phyloP scores from a whole-genome alignment of 2,113 vertebrate species.

The Anoplopoma fimbria region DNA sequence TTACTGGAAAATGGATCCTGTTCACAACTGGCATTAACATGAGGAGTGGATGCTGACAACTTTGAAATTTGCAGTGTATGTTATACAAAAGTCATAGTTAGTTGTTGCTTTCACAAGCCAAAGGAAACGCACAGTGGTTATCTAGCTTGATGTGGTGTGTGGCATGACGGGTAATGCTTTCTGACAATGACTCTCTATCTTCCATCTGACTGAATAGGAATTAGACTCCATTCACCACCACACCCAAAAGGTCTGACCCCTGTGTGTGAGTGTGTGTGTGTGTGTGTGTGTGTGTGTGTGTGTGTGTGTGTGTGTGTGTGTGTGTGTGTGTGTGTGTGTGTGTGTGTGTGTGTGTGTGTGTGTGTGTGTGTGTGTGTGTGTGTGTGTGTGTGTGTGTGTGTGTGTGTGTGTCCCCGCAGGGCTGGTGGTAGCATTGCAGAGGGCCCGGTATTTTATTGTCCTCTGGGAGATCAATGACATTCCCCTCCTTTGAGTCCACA shows the following conservation, averaged over 20 bases:
- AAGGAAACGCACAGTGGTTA: not conserved
- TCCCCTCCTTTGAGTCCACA: conserved; percentile 71
- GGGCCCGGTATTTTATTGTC: conserved; percentile 68
- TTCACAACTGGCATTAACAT: not conserved
- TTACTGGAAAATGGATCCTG: not conserved
- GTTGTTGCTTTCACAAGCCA: conserved; percentile 8
- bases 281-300: conserved; percentile 5
- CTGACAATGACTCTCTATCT: conserved; percentile 69
- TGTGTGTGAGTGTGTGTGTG: conserved; percentile 16
- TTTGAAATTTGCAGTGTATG: not conserved
- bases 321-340: conserved; percentile 24
- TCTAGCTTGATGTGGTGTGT: conserved; percentile 55
- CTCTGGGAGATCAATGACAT: conserved; percentile 79
- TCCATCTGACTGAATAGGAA: conserved; percentile 72
- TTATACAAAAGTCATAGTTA: not conserved
- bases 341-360: conserved; percentile 33
- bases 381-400: not conserved
- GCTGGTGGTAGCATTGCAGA: conserved; percentile 53
- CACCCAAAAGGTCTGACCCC: conserved; percentile 71
- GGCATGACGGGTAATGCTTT: conserved; percentile 67
- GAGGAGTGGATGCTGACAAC: not conserved
- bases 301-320: conserved; percentile 7
- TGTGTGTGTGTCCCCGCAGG: not conserved
- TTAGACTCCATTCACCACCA: conserved; percentile 70
- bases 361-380: conserved; percentile 22